phyloP scores from a whole-genome alignment of 2,797 vertebrate genomes.

The Manis pentadactyla region DNA sequence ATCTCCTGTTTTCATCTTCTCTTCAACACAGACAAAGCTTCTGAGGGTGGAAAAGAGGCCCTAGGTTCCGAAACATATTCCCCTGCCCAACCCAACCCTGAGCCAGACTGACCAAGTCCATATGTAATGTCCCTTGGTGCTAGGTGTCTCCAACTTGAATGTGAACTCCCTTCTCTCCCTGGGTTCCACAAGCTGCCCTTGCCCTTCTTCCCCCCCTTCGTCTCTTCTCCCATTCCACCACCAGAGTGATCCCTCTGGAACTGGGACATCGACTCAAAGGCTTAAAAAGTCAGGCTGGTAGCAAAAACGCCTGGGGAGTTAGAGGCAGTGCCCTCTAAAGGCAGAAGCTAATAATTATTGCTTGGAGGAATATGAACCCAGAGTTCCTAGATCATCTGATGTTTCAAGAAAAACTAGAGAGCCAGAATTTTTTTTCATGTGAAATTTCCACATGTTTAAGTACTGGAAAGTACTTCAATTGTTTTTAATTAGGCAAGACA shows the following conservation, averaged over 20 bases:
- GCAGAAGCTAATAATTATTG: slow-evolving; percentile 4
- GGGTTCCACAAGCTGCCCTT: background rate
- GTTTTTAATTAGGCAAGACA: background rate
- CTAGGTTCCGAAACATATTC: background rate
- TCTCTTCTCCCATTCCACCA: background rate
- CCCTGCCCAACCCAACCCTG: background rate
- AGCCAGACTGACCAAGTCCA: background rate
- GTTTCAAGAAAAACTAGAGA: slow-evolving; percentile 53
- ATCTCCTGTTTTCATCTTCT: background rate
- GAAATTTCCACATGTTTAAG: background rate
- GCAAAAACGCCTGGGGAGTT: background rate
- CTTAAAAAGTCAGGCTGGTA: background rate
- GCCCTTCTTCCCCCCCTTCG: too few species aligned
- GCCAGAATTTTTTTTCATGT: background rate
- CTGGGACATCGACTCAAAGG: background rate
- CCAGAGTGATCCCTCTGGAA: background rate
- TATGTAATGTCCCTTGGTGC: background rate
- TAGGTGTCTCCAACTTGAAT: slow-evolving; percentile 6
- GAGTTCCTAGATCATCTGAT: background rate
- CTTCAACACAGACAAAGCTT: background rate
- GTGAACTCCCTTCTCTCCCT: background rate
- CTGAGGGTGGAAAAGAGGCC: background rate
- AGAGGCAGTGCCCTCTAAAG: background rate
- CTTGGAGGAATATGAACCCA: background rate
- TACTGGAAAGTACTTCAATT: background rate